phyloP scores from a whole-genome alignment of 2,113 vertebrate genomes.

The Alouatta palliata region DNA sequence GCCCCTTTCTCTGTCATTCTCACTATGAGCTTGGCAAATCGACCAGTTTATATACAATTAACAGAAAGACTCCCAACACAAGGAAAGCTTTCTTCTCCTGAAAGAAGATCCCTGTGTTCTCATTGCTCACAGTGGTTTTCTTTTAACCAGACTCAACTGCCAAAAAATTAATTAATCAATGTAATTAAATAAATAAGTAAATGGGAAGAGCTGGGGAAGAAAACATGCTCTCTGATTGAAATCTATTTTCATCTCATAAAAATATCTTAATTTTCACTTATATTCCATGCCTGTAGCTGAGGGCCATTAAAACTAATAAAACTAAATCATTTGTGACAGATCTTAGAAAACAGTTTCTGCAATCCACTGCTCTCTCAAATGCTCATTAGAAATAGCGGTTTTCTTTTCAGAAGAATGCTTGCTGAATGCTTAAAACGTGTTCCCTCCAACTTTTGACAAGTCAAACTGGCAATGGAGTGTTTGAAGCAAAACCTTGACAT shows the following conservation, averaged over 20 bases:
- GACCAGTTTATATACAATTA: neutral
- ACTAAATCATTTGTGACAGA: conserved; percentile 89
- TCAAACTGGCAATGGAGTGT: conserved; percentile 79
- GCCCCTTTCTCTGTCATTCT: neutral
- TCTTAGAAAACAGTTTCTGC: conserved; percentile 87
- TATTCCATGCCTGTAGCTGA: conserved; percentile 84
- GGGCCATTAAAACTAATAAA: conserved; percentile 89
- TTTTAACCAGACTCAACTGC: conserved; percentile 48
- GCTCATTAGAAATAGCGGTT: conserved; percentile 85
- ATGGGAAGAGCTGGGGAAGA: conserved; percentile 45
- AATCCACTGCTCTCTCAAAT: conserved; percentile 78
- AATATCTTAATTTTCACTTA: conserved; percentile 90
- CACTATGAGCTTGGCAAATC: neutral
- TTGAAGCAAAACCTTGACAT: conserved; percentile 83
- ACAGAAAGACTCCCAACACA: neutral
- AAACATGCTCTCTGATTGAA: conserved; percentile 68
- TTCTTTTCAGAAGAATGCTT: conserved; percentile 82
- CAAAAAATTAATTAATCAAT: conserved; percentile 40
- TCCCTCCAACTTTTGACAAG: conserved; percentile 84
- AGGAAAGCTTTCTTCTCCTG: conserved; percentile 34
- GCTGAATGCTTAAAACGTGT: conserved; percentile 83
- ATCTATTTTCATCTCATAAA: conserved; percentile 84
- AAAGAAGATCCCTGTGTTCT: neutral
- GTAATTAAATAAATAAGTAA: conserved; percentile 58
- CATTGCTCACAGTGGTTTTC: conserved; percentile 5